Evolutionary conservation across 2,888 invertebrate genomes (phyloP), one percentile per base, ranked within the genome.

Genomic region (Patella ulyssiponensis): DNA sequence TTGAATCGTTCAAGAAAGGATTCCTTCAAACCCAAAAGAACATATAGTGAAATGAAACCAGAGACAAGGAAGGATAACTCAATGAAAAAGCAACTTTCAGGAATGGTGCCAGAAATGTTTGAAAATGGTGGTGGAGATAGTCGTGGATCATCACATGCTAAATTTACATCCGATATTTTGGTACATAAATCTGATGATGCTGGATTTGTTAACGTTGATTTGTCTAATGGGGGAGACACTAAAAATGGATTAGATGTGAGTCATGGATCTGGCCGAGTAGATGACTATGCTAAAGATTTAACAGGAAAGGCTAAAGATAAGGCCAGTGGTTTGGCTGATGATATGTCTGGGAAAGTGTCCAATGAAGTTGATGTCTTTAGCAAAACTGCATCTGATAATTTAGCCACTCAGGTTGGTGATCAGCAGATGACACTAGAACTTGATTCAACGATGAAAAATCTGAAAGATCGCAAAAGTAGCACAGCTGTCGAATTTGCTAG

Each of bases 31-130:
- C 86, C 87, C 4, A 86, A 87, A 77, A 77, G 88, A n/a, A 83
- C 84, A 23, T 80, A 82, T 27, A 88, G 87, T 81, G 87, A 87
- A 76, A 82, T 87, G 84, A 83, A 83, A 77, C 44, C 81, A 12
- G 81, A 82, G 52, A 76, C 81, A n/a, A 69, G 79, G 33, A 79
- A 77, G 52, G 76, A 77, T 71, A 54, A 23, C 14, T 27, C 74
- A 56, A 17, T 54, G n/a, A 56, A 51, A 54, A 73, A 73, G 44
- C 52, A 72, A 53, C 53, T 75, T 15, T 51, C 52, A 14, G 53
- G 54, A 51, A 69, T 53, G 33, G 69, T 52, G 27, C 54, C 27
- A 23, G 70, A 75, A 44, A 44, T 44, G 44, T 44, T 44, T 44
- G 44, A 44, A 44, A 44, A 44, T 44, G 44, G 44, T 44, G 44